Base-by-base conservation (phyloP, 2,797 vertebrate genomes). In the Sebastes aleutianus region DNA sequence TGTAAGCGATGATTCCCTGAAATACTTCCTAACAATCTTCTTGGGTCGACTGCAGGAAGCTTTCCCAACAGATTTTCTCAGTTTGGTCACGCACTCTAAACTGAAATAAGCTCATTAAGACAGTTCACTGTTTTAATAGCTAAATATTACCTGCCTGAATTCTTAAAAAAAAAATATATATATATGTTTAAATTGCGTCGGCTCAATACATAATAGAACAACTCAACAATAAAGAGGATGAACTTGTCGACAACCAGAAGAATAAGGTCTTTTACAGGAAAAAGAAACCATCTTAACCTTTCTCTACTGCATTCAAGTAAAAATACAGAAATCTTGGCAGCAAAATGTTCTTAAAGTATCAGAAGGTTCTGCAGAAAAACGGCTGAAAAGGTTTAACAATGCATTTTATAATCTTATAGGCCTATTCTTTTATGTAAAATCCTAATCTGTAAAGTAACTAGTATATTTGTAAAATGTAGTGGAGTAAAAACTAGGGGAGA, bases 1-100 rank as follows among this genome's bases (percentile, higher is more conserved):
- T 73, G 8, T 54, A 43, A 83, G 70, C 13, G 32, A 43, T 72
- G 67, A 79, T 74, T 82, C 67, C 81, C 39, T 32, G n/a, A 66
- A 76, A 74, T 62, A 68, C 29, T 27, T 74, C 56, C 29, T 58
- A 70, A 59, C 29, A 73, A n/a, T 50, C 26, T 58, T 72, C 57
- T n/a, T 2, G 27, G 56, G 63, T 20, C 0, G 5, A 58, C n/a
- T 26, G 20, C 29, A 73, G 59, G 63, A 72, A 70, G 47, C 39
- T 16, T 32, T 29, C n/a, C 26, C 22, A 9, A 18, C 14, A n/a
- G 20, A 18, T 47, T 18, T 12, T 59, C 36, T 56, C 34, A 47
- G 1, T 43, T 26, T 56, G 7, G 10, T 59, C 32, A 10, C 9
- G 13, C 14, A 10, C 22, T 18, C 0, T 6, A 57, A 32, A 36